These are phyloP conservation scores for Amorpha juglandis DNA, from an alignment of 2,888 invertebrate genomes.

Conservation along the genomic window DNA sequence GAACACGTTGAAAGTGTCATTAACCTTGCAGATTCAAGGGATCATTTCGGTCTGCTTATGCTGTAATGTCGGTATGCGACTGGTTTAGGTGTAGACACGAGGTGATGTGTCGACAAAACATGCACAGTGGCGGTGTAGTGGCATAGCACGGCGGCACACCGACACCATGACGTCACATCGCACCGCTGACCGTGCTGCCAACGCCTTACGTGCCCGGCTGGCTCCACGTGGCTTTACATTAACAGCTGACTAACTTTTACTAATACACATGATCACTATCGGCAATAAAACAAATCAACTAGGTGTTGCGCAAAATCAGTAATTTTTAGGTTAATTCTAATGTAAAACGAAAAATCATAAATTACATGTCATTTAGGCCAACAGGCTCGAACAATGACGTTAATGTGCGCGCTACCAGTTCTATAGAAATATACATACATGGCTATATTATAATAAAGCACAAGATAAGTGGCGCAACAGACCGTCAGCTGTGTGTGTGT, in stretches of 20 bases:
- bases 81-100: conserved; percentile 63
- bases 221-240: conserved; percentile 68
- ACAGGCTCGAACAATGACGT: conserved; percentile 50
- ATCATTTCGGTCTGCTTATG: conserved; percentile 73
- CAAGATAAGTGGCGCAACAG: conserved; percentile 73
- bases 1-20: conserved; percentile 59
- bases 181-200: conserved; percentile 42
- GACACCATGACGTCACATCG: conserved; percentile 60
- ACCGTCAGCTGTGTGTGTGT: conserved; percentile 83
- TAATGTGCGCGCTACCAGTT: conserved; percentile 49
- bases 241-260: conserved; percentile 58
- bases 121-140: conserved; percentile 43
- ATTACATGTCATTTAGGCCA: conserved; percentile 51
- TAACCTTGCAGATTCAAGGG: conserved; percentile 63
- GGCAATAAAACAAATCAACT: not conserved
- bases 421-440: conserved; percentile 44
- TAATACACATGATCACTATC: not conserved
- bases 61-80: conserved; percentile 72
- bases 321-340: not conserved
- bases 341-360: conserved; percentile 37
- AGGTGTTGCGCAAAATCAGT: not conserved
- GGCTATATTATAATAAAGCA: conserved; percentile 51
- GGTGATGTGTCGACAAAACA: conserved; percentile 47
- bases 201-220: conserved; percentile 38
- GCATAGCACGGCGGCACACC: conserved; percentile 39